Evolutionary conservation across 2,888 invertebrate genomes (phyloP).

Genomic region (Nephrocerus scutellatus): DNA sequence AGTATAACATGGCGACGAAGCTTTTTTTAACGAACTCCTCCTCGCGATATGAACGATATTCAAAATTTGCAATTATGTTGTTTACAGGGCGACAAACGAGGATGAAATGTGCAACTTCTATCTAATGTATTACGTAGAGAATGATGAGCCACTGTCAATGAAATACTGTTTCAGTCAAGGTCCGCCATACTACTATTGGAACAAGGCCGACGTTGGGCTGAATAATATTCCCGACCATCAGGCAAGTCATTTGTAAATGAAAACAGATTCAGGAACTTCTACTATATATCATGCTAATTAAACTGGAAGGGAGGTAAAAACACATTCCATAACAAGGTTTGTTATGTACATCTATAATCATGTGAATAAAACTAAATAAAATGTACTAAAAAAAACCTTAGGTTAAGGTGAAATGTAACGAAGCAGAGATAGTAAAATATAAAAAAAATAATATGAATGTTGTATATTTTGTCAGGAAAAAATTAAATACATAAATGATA

Average conservation of each 20-base stretch:
- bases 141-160: conserved; percentile 63
- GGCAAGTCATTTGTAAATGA: conserved; percentile 51
- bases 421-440: too few species aligned
- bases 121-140: conserved; percentile 84
- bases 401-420: too few species aligned
- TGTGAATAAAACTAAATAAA: too few species aligned
- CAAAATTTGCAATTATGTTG: conserved; percentile 5
- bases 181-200: conserved; percentile 82
- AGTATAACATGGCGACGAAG: conserved; percentile 25
- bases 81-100: conserved; percentile 65
- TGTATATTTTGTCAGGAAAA: too few species aligned
- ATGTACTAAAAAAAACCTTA: too few species aligned
- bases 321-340: too few species aligned
- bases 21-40: neutral
- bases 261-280: too few species aligned
- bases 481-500: too few species aligned
- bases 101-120: conserved; percentile 97
- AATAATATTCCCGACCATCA: conserved; percentile 70
- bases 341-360: too few species aligned
- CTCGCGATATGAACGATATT: neutral
- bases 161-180: conserved; percentile 80
- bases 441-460: too few species aligned
- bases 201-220: conserved; percentile 55
- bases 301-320: too few species aligned
- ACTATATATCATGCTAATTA: too few species aligned